These are phyloP conservation scores for Capreolus pygargus DNA, from an alignment of 2,113 vertebrate genomes.

Conservation along the genomic window DNA sequence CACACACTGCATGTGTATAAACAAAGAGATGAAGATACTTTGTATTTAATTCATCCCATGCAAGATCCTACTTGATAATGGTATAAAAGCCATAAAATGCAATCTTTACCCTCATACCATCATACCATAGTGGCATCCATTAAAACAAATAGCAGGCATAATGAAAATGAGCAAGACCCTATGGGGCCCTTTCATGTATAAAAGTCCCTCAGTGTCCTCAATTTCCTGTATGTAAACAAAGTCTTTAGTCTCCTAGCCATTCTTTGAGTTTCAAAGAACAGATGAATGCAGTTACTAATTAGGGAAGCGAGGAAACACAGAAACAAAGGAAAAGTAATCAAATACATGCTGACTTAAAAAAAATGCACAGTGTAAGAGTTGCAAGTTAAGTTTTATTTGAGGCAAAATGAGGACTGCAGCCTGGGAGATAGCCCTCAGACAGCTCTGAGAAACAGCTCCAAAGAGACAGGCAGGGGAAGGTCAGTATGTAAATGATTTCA, in stretches of 20 bases:
- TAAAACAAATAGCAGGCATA: background rate
- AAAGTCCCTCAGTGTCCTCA: background rate
- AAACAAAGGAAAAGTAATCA: background rate
- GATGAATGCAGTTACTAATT: background rate
- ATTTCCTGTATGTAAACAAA: background rate
- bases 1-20: background rate
- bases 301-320: background rate
- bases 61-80: background rate
- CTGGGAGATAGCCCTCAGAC: background rate
- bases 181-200: background rate
- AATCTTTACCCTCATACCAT: background rate
- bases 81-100: background rate
- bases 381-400: background rate
- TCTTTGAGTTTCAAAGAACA: background rate
- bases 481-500: background rate
- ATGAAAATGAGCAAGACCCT: background rate
- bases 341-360: background rate
- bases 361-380: background rate
- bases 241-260: background rate
- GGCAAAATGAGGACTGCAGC: background rate
- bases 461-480: background rate
- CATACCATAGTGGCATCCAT: no score
- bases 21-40: background rate
- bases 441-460: background rate
- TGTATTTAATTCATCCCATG: background rate